Evolutionary conservation across 2,797 vertebrate species (phyloP).

Genomic region (Carcharodon carcharias): DNA sequence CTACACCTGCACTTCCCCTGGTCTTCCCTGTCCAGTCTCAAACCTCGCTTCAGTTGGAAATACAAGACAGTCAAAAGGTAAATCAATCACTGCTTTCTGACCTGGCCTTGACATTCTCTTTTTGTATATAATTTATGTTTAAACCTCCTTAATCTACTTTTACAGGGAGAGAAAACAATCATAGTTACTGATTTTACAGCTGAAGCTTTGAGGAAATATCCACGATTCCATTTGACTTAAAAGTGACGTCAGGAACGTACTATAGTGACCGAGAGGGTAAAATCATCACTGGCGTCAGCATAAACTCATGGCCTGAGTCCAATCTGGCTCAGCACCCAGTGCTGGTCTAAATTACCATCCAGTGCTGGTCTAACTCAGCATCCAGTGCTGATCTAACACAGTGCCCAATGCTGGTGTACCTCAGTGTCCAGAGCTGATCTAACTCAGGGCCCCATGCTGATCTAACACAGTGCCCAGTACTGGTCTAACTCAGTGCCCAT

Average conservation of each 20-base stretch:
- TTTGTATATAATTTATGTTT: too few species aligned
- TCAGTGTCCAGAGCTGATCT: too few species aligned
- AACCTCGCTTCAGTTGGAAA: conserved; percentile 6
- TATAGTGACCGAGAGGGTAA: background rate
- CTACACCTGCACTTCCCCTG: background rate
- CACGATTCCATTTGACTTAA: background rate
- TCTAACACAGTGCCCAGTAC: background rate
- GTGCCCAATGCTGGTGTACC: too few species aligned
- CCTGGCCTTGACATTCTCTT: background rate
- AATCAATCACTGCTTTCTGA: background rate
- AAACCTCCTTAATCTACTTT: background rate
- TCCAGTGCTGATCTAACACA: background rate
- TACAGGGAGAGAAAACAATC: background rate
- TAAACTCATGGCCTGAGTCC: too few species aligned
- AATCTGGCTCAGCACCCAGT: background rate
- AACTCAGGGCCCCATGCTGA: background rate
- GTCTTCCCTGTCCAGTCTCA: background rate
- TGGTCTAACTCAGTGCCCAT: background rate
- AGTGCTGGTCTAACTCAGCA: background rate
- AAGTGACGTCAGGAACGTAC: background rate
- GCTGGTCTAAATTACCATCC: background rate
- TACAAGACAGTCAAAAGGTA: conserved; percentile 27
- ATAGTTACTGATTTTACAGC: background rate
- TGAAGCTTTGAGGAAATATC: background rate
- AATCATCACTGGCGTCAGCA: background rate